Evolutionary conservation across 2,113 vertebrate genomes (phyloP), one percentile per base, ranked within the genome.

Genomic region (Phrynosoma platyrhinos): DNA sequence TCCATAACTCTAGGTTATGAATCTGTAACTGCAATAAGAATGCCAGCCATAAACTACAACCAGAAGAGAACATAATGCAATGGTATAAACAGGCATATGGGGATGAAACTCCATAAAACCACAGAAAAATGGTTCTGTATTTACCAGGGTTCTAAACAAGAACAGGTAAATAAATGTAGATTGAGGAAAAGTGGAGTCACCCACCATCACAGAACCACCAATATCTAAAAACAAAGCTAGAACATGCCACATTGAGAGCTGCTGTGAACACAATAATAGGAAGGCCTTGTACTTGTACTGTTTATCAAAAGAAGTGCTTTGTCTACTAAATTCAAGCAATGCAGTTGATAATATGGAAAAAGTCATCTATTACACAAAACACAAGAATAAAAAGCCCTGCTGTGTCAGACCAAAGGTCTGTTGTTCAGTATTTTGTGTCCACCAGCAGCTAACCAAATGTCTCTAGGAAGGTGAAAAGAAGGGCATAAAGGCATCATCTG

Each of bases 101-200:
- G 13, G 74, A 84, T 75, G 83, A 71, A 69, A 23, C 68, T n/a
- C 21, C 42, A 83, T 71, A 83, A 83, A 83, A 77, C 36, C 21
- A 42, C 75, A 36, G 12, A 20, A 30, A 62, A 58, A 40, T 58
- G 52, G 72, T 14, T 2, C 69, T 84, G 71, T 71, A 40, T 84
- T 84, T 84, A 55, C 36, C 18, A 3, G 6, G 21, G 82, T 53
- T 83, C 72, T 72, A n/a, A 71, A 72, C 20, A 83, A 83, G 64
- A 9, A 52, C n/a, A 58, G 25, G 52, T 27, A 58, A 58, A 75
- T 25, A 84, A 84, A 58, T 58, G 12, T 58, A 32, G 10, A 52
- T 53, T 71, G 30, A 20, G 12, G 25, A 42, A 71, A 83, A 30
- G 30, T n/a, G 18, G 69, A 75, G 13, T 74, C 21, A 16, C 12